Conservation (phyloP, 2,888 invertebrate species). For the Scaptomyza reducta region DNA sequence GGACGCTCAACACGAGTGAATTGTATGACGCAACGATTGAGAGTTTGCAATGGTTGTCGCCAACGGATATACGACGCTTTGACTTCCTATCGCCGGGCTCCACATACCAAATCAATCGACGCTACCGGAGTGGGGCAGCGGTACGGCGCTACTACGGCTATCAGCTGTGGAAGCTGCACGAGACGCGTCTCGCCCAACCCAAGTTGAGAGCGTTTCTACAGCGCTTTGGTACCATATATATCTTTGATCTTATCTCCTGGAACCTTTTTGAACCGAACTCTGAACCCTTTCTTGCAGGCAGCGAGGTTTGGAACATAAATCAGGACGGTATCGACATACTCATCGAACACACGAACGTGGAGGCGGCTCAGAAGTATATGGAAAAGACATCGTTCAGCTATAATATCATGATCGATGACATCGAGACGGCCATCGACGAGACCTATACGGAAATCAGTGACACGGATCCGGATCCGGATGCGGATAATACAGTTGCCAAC, state of each 20-base stretch:
- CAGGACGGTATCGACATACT: constrained; percentile 87
- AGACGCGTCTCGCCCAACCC: constrained; percentile 63
- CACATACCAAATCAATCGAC: constrained; percentile 76
- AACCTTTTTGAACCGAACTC: background rate
- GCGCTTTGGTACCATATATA: constrained; percentile 61
- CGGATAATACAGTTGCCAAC: constrained; percentile 43
- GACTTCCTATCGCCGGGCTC: constrained; percentile 76
- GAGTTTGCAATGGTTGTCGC: constrained; percentile 72
- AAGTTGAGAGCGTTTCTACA: constrained; percentile 61
- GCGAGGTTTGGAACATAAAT: constrained; percentile 83
- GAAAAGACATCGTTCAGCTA: constrained; percentile 87
- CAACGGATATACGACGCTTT: constrained; percentile 70
- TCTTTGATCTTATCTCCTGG: background rate
- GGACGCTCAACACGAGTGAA: constrained; percentile 62
- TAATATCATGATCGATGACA: constrained; percentile 90
- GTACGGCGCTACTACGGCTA: constrained; percentile 85
- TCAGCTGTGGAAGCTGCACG: constrained; percentile 89
- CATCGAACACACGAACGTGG: constrained; percentile 85
- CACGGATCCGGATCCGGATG: constrained; percentile 81
- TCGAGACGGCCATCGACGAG: constrained; percentile 90
- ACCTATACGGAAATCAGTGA: constrained; percentile 88
- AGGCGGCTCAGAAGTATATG: constrained; percentile 87
- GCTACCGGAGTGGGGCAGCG: constrained; percentile 68
- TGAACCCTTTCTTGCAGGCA: constrained; percentile 59
- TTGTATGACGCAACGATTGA: constrained; percentile 73